These are phyloP conservation scores for Paraescarpia echinospica DNA, from an alignment of 1,140 invertebrate species.

Conservation along the genomic window DNA sequence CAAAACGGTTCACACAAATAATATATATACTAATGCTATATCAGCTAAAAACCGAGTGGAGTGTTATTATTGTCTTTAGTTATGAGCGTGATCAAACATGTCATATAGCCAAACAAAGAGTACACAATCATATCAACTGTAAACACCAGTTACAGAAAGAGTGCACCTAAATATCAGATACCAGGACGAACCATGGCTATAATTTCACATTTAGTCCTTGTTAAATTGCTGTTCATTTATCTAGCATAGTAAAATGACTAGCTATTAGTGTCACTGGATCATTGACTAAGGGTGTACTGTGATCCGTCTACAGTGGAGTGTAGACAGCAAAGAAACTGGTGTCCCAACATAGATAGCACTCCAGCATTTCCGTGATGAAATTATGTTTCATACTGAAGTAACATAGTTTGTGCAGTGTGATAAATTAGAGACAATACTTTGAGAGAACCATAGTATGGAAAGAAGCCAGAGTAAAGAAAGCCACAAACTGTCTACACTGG, in stretches of 20 bases:
- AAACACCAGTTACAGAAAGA: neutral
- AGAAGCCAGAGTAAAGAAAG: no score
- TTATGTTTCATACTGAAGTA: no score
- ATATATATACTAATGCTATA: neutral
- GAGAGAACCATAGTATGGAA: no score
- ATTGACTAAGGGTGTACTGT: neutral
- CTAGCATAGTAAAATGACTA: neutral
- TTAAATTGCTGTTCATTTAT: neutral
- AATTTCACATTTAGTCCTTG: neutral
- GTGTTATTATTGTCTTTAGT: neutral
- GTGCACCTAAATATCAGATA: neutral
- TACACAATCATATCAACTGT: neutral
- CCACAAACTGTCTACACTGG: no score
- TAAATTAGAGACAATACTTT: no score
- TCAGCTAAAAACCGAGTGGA: neutral
- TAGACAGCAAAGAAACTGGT: neutral
- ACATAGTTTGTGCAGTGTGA: no score
- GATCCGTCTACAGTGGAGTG: neutral
- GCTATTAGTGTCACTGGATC: neutral
- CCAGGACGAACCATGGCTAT: neutral
- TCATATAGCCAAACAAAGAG: neutral
- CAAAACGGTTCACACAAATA: neutral
- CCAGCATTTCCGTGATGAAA: no score
- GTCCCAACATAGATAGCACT: neutral
- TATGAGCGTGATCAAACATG: neutral